Conservation (phyloP, 2,888 invertebrate species). For the Pelosia muscerda region DNA sequence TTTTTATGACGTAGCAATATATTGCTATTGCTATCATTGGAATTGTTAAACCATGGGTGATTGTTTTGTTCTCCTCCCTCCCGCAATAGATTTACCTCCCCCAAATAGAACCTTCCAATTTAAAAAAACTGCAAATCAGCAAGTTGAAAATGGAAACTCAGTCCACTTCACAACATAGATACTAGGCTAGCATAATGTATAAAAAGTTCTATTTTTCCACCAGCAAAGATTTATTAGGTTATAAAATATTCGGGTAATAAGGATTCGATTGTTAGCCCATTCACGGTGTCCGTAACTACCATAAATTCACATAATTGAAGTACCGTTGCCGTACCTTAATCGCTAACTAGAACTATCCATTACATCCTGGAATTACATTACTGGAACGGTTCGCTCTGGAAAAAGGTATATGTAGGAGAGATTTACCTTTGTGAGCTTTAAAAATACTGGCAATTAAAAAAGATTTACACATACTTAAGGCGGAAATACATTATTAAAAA, state of each 20-base stretch:
- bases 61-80: too few relatives aligned
- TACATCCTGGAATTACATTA: too few relatives aligned
- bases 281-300: conserved; percentile 31
- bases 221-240: background rate
- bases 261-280: conserved; percentile 42
- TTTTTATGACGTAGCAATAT: too few relatives aligned
- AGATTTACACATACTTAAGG: too few relatives aligned
- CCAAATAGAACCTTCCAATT: too few relatives aligned
- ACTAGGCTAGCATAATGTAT: background rate
- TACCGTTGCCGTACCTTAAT: conserved; percentile 17
- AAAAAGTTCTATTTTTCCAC: background rate
- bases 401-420: background rate
- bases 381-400: background rate
- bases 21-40: too few relatives aligned
- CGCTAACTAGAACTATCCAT: conserved; percentile 24
- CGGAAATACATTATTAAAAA: too few relatives aligned
- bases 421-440: background rate
- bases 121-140: too few relatives aligned
- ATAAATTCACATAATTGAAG: conserved; percentile 46
- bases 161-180: too few relatives aligned
- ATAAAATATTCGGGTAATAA: background rate
- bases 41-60: too few relatives aligned
- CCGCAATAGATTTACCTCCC: too few relatives aligned
- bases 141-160: too few relatives aligned
- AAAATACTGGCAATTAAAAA: background rate